Evolutionary conservation across 1,140 invertebrate species (phyloP).

Genomic region (Calliopsis andreniformis): DNA sequence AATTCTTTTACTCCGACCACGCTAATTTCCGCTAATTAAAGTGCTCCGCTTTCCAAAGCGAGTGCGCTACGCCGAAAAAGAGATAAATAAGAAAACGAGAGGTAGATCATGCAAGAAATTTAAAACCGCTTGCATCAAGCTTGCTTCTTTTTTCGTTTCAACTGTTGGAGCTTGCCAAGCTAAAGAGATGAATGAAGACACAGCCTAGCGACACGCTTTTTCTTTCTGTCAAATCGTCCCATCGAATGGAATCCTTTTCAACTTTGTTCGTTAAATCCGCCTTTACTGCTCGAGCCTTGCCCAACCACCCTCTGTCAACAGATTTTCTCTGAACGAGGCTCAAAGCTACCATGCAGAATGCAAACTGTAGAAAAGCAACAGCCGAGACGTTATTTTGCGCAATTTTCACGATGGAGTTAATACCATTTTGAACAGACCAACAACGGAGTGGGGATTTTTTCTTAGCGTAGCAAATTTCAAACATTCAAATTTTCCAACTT

Average conservation of each 20-base stretch:
- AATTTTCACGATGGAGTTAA: no score
- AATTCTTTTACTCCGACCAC: slow-evolving; percentile 25
- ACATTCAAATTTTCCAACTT: no score
- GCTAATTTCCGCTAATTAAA: slow-evolving; percentile 57
- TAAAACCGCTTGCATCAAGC: neutral
- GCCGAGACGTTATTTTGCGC: no score
- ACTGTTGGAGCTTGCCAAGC: neutral
- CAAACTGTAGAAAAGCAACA: no score
- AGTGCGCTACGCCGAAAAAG: neutral
- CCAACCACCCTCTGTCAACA: neutral
- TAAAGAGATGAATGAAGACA: slow-evolving; percentile 7
- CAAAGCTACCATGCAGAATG: neutral
- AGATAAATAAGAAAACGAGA: neutral
- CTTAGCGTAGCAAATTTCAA: no score
- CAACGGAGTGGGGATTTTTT: no score
- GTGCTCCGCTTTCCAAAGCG: slow-evolving; percentile 7
- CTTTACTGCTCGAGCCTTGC: neutral
- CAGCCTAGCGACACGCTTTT: neutral
- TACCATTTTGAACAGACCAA: no score
- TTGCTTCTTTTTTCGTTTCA: neutral
- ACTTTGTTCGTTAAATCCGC: neutral
- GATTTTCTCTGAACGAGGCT: neutral
- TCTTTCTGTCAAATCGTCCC: neutral
- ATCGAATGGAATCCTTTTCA: neutral
- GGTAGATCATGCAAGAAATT: neutral